phyloP scores from a whole-genome alignment of 2,888 invertebrate species.

The Kryphioiulus occultus region DNA sequence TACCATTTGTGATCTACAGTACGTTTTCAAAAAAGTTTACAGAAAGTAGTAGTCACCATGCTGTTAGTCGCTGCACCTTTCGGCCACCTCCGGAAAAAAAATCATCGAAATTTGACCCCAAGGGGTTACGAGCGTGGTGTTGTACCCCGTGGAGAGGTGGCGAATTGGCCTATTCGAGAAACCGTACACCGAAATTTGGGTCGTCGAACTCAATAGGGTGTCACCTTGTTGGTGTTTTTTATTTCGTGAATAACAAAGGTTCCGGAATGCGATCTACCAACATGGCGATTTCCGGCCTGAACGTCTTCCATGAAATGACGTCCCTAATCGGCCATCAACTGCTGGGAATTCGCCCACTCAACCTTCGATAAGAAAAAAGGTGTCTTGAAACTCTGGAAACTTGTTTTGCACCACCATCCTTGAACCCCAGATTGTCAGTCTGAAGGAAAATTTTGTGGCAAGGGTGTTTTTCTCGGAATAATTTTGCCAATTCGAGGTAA shows the following conservation, averaged over 20 bases:
- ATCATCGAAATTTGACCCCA: background rate
- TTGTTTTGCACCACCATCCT: background rate
- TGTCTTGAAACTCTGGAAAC: background rate
- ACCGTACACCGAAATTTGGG: background rate
- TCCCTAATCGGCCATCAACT: background rate
- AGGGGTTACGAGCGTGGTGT: background rate
- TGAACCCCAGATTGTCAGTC: background rate
- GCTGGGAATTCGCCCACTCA: background rate
- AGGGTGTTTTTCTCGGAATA: background rate
- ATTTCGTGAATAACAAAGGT: background rate
- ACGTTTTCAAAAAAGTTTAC: too few relatives aligned
- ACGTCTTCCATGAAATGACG: background rate
- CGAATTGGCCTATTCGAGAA: background rate
- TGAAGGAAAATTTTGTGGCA: background rate
- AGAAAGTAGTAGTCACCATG: too few relatives aligned
- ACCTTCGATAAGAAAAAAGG: too few relatives aligned
- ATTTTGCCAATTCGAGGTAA: background rate
- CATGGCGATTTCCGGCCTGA: background rate
- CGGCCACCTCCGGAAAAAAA: background rate
- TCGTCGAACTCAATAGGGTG: constrained; percentile 11
- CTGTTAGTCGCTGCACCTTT: too few relatives aligned
- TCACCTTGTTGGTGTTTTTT: constrained; percentile 8
- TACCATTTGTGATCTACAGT: too few relatives aligned
- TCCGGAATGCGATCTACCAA: background rate
- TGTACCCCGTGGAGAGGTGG: background rate